These are phyloP conservation scores for Chymomyza procnemis DNA, from an alignment of 2,888 invertebrate species.

Conservation along the genomic window DNA sequence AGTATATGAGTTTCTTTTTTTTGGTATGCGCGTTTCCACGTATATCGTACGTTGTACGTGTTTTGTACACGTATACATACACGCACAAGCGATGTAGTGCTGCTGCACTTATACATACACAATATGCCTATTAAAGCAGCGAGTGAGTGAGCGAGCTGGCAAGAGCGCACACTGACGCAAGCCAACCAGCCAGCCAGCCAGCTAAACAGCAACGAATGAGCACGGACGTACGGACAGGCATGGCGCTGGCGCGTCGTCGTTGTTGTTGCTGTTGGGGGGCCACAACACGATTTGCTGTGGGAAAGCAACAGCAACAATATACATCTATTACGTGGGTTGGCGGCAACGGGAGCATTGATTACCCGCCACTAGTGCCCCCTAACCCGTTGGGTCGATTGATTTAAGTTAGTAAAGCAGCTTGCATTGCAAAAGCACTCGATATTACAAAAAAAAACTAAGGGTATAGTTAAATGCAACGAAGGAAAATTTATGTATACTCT, in stretches of 20 bases:
- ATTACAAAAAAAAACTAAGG: conserved; percentile 42
- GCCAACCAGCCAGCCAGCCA: no score
- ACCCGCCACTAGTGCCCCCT: conserved; percentile 1
- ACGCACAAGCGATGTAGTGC: conserved; percentile 35
- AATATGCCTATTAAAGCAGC: conserved; percentile 44
- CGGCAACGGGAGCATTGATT: conserved; percentile 23
- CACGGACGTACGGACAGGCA: conserved; percentile 48
- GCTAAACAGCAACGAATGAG: conserved; percentile 50
- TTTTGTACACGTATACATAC: conserved; percentile 58
- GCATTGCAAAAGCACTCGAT: conserved; percentile 59
- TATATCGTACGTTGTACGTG: conserved; percentile 50
- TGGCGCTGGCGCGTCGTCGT: conserved; percentile 17
- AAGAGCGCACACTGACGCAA: conserved; percentile 24
- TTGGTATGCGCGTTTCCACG: conserved; percentile 45
- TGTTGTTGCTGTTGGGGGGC: conserved; percentile 15
- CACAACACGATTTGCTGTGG: conserved; percentile 71
- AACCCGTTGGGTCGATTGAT: conserved; percentile 52
- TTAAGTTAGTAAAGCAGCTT: conserved; percentile 58
- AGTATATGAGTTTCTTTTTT: conserved; percentile 50
- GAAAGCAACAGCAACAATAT: conserved; percentile 66
- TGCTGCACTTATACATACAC: conserved; percentile 59
- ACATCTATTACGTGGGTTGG: conserved; percentile 42
- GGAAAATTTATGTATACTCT: conserved; percentile 49
- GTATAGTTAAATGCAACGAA: conserved; percentile 51
- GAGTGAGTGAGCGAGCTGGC: conserved; percentile 64